Evolutionary conservation across 2,113 vertebrate genomes (phyloP).

Genomic region (Pangasianodon hypophthalmus): DNA sequence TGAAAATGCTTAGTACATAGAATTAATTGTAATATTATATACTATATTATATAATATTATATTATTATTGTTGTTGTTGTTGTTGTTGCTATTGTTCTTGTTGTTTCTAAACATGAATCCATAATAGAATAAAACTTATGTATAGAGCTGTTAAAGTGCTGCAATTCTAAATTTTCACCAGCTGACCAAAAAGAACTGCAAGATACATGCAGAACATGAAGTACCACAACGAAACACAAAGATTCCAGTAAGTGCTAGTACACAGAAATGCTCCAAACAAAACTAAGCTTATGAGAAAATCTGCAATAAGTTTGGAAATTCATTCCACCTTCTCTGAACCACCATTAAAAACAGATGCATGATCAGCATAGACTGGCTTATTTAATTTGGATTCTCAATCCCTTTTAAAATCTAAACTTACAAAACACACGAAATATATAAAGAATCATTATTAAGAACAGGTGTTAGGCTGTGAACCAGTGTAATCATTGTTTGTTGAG

Average conservation of each 20-base stretch:
- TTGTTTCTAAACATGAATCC: neutral
- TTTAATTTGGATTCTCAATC: neutral
- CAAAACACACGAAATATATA: neutral
- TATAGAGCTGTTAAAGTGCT: neutral
- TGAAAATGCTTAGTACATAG: neutral
- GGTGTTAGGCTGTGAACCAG: neutral
- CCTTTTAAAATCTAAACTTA: neutral
- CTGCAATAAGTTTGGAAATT: conserved; percentile 14
- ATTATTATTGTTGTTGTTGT: neutral
- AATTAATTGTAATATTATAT: neutral
- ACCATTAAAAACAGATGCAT: conserved; percentile 17
- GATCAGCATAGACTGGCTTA: neutral
- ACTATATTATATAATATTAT: too few species aligned
- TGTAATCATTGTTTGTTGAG: neutral
- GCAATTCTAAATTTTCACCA: neutral
- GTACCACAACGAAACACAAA: neutral
- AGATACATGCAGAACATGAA: neutral
- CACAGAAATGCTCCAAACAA: neutral
- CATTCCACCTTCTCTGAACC: neutral
- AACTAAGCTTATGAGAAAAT: neutral
- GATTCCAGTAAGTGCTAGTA: conserved; percentile 13
- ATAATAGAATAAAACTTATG: neutral
- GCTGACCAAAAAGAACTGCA: neutral
- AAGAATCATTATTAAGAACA: conserved; percentile 7
- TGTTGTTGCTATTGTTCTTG: too few species aligned